Conservation (phyloP, 2,797 vertebrate genomes). For the Squalus acanthias region DNA sequence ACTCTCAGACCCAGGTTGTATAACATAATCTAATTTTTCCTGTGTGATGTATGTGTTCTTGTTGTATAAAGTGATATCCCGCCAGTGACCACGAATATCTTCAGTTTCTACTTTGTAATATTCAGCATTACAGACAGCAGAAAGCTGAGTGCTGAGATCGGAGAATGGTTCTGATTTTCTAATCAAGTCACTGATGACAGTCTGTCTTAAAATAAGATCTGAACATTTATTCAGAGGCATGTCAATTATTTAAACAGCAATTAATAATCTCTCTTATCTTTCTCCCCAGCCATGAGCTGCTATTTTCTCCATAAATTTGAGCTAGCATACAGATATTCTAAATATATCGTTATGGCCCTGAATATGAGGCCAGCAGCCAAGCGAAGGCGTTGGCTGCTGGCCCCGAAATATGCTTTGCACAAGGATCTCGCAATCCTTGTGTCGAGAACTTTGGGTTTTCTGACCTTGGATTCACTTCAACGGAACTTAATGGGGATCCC, state of each 20-base stretch:
- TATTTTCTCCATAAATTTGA: background rate
- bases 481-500: no score
- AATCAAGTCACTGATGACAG: background rate
- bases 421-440: no score
- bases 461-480: no score
- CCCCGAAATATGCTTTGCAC: no score
- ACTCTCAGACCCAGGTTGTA: background rate
- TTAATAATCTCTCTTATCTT: background rate
- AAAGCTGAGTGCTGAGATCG: background rate
- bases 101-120: background rate
- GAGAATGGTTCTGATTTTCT: background rate
- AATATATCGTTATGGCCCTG: background rate
- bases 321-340: background rate
- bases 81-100: background rate
- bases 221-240: background rate
- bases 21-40: background rate
- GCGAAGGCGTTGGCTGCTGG: no score
- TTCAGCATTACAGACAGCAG: background rate
- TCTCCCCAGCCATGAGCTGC: background rate
- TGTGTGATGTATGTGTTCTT: background rate
- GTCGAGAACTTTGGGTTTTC: no score
- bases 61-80: background rate
- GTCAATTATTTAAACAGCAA: constrained; percentile 12
- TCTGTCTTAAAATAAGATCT: background rate
- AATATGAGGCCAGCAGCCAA: background rate